Base-by-base conservation (phyloP, 2,888 invertebrate species). In the Tenthredo amoena region DNA sequence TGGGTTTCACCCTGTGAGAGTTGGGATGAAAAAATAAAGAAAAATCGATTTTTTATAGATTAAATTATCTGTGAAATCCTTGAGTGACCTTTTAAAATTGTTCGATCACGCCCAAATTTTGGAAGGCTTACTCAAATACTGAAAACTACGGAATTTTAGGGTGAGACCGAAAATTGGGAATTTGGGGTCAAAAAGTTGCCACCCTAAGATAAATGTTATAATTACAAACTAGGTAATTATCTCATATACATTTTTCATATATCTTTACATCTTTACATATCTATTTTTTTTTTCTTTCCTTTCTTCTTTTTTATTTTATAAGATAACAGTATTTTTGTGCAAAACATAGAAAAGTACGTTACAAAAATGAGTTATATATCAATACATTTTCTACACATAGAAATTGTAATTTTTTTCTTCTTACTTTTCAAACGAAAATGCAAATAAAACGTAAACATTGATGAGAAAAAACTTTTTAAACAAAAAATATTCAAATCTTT, bases 261-360 rank as follows among this genome's bases (percentile, higher is more conserved):
- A 40, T 76, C 40, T 26, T 47, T 76, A 76, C 76, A 43, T 26
- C 47, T 76, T 43, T 76, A 40, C 47, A 50, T 0, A 34, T 34
- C 4, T 12, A 31, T 47, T 76, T n/a, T 55, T 77, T 77, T 55
- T 58, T 34, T 10, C 5, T 76, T 55, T 34, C 18, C 10, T 58
- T n/a, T 15, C 4, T 55, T 37, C 5, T 55, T 37, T 10, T 37
- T 58, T 34, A 40, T 37, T 40, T 40, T 62, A 31, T 77, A 77
- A 47, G 62, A 81, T 62, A 81, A 77, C 50, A 77, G 34, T 62
- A 81, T 81, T n/a, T 81, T 81, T 81, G 81, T 81, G 81, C 81
- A 81, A 58, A 79, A 58, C 62, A 81, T 58, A 81, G 81, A 81
- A 81, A 81, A 62, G 18, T 81, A 81, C 40, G 31, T 81, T 62